Evolutionary conservation across 2,113 vertebrate genomes (phyloP).

Genomic region (Ptyas mucosa): DNA sequence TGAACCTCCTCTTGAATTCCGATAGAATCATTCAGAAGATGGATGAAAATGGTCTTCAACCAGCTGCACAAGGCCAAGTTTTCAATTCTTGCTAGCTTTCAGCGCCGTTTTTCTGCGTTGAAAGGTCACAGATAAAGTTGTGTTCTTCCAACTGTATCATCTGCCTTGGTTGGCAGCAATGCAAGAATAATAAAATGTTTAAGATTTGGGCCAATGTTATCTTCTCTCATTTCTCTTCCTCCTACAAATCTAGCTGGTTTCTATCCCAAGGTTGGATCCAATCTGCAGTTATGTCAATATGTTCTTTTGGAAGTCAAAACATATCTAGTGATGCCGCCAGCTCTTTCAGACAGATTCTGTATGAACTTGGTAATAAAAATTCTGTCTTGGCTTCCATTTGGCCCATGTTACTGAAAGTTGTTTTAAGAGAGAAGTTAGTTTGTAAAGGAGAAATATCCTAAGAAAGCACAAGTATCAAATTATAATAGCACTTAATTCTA

Average conservation of each 20-base stretch:
- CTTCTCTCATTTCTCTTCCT: background rate
- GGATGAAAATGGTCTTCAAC: background rate
- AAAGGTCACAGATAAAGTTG: background rate
- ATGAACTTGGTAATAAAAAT: background rate
- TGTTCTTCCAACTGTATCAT: background rate
- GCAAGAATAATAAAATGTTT: background rate
- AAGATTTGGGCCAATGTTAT: background rate
- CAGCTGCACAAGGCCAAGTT: background rate
- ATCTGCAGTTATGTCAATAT: background rate
- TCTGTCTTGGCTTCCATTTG: background rate
- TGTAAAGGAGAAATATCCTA: background rate
- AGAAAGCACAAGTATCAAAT: background rate
- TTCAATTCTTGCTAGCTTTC: background rate
- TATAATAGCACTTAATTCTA: background rate
- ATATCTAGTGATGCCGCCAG: background rate
- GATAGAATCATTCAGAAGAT: background rate
- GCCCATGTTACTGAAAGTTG: background rate
- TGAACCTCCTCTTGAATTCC: background rate
- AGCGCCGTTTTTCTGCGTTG: background rate
- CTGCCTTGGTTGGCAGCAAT: background rate
- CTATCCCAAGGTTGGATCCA: background rate
- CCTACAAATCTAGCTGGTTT: background rate
- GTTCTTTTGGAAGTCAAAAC: background rate
- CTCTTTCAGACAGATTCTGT: background rate
- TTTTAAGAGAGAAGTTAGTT: background rate